Conservation (phyloP, 2,113 vertebrate genomes). For the Danio rerio region DNA sequence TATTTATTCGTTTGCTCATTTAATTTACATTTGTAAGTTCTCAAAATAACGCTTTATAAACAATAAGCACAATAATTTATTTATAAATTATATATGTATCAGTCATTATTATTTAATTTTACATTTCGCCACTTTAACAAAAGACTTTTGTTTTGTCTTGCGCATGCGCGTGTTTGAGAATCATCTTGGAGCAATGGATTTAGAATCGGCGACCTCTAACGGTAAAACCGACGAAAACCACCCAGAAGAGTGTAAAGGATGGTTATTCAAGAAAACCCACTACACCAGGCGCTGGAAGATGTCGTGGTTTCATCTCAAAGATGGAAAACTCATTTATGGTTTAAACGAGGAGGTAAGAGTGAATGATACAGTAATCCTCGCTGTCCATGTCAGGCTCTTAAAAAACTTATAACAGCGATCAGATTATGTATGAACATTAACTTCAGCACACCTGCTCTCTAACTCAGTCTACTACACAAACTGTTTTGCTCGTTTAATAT, state of each 20-base stretch:
- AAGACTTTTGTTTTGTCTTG: neutral
- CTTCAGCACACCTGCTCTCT: neutral
- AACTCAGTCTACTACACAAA: neutral
- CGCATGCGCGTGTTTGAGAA: neutral
- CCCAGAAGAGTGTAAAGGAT: slow-evolving; percentile 49
- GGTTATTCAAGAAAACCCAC: slow-evolving; percentile 59
- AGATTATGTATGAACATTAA: neutral
- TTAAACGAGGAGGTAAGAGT: slow-evolving; percentile 56
- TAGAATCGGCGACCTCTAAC: slow-evolving; percentile 62
- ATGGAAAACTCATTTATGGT: slow-evolving; percentile 54
- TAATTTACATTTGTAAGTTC: no score
- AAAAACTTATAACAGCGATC: neutral
- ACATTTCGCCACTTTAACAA: neutral
- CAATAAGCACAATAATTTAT: no score
- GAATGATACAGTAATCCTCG: no score
- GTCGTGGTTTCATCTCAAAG: slow-evolving; percentile 56
- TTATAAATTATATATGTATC: neutral
- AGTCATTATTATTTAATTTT: neutral
- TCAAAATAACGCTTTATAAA: no score
- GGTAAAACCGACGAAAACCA: slow-evolving; percentile 48
- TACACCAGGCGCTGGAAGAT: slow-evolving; percentile 59
- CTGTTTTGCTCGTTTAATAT: neutral
- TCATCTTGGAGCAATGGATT: slow-evolving; percentile 36
- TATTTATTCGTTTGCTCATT: no score
- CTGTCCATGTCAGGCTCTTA: neutral